These are phyloP conservation scores for Noctua fimbriata DNA, from an alignment of 2,888 invertebrate species.

Conservation along the genomic window DNA sequence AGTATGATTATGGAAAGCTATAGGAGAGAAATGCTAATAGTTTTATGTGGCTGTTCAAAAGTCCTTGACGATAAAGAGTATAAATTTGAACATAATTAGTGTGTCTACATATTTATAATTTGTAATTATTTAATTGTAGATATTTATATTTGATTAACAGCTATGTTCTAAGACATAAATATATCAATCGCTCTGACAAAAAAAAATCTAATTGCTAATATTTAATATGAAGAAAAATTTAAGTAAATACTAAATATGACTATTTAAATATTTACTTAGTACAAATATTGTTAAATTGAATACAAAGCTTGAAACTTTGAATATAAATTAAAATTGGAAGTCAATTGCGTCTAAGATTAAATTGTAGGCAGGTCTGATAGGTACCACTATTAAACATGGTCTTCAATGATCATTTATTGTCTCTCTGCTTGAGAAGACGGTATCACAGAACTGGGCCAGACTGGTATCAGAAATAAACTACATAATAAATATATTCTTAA, in stretches of 20 bases:
- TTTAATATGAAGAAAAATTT: background rate
- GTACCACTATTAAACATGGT: background rate
- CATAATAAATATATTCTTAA: conserved; percentile 2
- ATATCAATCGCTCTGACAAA: background rate
- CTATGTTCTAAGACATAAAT: background rate
- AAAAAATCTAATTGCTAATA: background rate
- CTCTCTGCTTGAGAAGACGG: background rate
- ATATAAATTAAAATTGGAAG: background rate
- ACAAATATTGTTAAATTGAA: background rate
- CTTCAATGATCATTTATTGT: background rate
- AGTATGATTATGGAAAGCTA: background rate
- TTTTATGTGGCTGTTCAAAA: background rate
- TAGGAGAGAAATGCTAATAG: background rate
- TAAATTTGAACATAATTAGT: background rate
- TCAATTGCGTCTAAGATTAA: background rate
- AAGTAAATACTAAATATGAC: background rate
- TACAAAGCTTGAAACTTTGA: background rate
- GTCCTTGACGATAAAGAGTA: background rate
- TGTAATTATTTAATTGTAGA: too few species aligned
- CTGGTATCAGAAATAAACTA: background rate
- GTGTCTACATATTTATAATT: background rate
- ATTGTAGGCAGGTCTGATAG: too few species aligned
- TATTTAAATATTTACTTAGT: background rate
- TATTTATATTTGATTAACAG: background rate
- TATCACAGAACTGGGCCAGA: background rate